phyloP scores from a whole-genome alignment of 2,888 invertebrate species.

The Alviniconcha strummeri region DNA sequence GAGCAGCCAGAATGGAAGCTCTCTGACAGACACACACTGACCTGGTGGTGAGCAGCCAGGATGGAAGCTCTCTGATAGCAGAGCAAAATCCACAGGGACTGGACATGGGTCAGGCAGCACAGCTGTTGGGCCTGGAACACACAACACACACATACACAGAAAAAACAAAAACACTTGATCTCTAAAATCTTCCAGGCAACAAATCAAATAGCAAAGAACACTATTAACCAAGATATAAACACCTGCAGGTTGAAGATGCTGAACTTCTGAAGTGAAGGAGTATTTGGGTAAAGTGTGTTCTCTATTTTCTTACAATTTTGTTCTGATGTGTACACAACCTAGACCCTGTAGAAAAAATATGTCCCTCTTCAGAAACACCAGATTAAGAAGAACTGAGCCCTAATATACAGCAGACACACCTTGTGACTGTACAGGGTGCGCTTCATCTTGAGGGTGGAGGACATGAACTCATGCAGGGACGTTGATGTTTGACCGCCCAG shows the following conservation, averaged over 20 bases:
- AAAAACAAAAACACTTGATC: neutral
- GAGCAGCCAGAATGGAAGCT: too few species aligned
- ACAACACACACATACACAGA: neutral
- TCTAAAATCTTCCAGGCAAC: too few species aligned
- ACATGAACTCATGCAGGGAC: constrained; percentile 53
- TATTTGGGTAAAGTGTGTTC: too few species aligned
- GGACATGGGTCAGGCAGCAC: constrained; percentile 53
- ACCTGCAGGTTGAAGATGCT: too few species aligned
- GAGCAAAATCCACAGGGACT: constrained; percentile 58
- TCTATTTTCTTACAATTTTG: too few species aligned
- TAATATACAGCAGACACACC: neutral
- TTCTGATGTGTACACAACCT: too few species aligned
- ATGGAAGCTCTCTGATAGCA: constrained; percentile 48
- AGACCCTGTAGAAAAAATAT: too few species aligned
- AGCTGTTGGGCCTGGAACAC: constrained; percentile 46
- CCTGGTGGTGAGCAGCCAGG: constrained; percentile 48
- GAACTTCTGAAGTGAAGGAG: too few species aligned
- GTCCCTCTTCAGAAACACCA: too few species aligned
- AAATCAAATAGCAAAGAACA: neutral
- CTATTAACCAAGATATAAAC: neutral
- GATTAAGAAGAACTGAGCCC: too few species aligned
- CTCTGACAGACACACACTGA: constrained; percentile 23
- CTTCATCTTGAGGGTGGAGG: constrained; percentile 53
- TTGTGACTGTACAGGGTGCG: constrained; percentile 40
- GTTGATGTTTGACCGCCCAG: constrained; percentile 41